A percentile compares a stretch with the other conserved stretches of the same genome.
Conservation (phyloP, 2,113 vertebrate genomes). For the Entelurus aequoreus region DNA sequence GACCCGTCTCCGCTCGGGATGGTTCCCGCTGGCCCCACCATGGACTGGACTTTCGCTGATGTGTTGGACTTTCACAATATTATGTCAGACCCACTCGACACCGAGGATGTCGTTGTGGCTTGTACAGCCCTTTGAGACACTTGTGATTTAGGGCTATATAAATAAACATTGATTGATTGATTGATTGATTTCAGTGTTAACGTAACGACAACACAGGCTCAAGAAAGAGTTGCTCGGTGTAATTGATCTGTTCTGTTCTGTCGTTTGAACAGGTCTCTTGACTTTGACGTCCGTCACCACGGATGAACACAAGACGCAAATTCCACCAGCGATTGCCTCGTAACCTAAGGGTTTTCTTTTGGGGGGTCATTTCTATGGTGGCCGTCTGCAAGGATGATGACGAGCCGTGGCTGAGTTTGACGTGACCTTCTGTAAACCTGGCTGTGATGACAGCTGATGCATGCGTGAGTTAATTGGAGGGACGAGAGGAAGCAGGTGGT, state of each 20-base stretch:
- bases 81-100: no score
- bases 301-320: constrained; percentile 2
- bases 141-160: no score
- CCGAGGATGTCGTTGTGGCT: no score
- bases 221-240: constrained; percentile 10
- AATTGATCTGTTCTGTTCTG: constrained; percentile 18
- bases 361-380: constrained; percentile 6
- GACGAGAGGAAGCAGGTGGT: constrained; percentile 17
- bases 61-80: no score
- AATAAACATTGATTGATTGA: no score
- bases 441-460: constrained; percentile 8
- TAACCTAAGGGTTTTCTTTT: no score
- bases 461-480: constrained; percentile 24
- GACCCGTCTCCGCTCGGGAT: no score
- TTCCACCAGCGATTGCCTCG: constrained; percentile 13
- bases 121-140: no score
- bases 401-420: constrained; percentile 16
- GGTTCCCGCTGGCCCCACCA: no score
- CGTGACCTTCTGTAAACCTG: constrained; percentile 16
- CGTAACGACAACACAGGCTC: neutral
- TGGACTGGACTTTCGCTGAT: no score
- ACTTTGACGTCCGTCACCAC: constrained; percentile 8
- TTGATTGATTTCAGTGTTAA: neutral
- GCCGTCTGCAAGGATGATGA: constrained; percentile 16
- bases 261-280: constrained; percentile 43